These are phyloP conservation scores for Aselliscus stoliczkanus DNA, from an alignment of 2,797 vertebrate genomes.

Conservation along the genomic window DNA sequence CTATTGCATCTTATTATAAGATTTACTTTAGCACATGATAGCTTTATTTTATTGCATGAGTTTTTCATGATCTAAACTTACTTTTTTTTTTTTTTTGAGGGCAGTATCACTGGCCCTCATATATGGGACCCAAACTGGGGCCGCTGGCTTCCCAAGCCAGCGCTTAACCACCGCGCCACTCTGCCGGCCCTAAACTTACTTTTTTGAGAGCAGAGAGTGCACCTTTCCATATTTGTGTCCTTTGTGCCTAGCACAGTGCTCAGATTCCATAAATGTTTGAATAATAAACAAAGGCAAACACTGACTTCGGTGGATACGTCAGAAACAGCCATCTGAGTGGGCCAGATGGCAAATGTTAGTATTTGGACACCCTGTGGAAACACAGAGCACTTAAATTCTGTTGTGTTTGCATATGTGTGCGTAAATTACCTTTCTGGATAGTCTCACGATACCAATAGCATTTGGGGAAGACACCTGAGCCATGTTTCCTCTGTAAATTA, in stretches of 20 bases:
- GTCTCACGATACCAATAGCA: slow-evolving; percentile 56
- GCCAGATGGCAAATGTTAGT: slow-evolving; percentile 77
- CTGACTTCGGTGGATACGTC: slow-evolving; percentile 41
- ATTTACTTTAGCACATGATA: not conserved
- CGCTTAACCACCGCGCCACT: too few species aligned
- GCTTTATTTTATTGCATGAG: not conserved
- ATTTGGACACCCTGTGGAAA: slow-evolving; percentile 72
- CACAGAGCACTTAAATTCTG: slow-evolving; percentile 73
- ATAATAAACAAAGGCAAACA: slow-evolving; percentile 16
- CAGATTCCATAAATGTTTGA: not conserved
- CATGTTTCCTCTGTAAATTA: slow-evolving; percentile 64
- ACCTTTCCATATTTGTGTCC: not conserved
- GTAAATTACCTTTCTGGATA: slow-evolving; percentile 62
- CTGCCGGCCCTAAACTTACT: not conserved
- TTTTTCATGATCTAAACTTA: not conserved
- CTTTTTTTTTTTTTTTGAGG: too few species aligned
- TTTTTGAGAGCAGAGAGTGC: not conserved
- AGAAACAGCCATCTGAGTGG: slow-evolving; percentile 70
- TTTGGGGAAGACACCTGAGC: slow-evolving; percentile 70
- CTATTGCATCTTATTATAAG: not conserved
- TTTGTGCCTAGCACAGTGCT: slow-evolving; percentile 41
- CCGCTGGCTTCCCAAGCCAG: too few species aligned
- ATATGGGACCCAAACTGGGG: too few species aligned
- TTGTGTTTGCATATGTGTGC: not conserved
- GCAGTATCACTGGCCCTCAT: too few species aligned